Conservation (phyloP, 2,888 invertebrate species). For the Melanchra persicariae region DNA sequence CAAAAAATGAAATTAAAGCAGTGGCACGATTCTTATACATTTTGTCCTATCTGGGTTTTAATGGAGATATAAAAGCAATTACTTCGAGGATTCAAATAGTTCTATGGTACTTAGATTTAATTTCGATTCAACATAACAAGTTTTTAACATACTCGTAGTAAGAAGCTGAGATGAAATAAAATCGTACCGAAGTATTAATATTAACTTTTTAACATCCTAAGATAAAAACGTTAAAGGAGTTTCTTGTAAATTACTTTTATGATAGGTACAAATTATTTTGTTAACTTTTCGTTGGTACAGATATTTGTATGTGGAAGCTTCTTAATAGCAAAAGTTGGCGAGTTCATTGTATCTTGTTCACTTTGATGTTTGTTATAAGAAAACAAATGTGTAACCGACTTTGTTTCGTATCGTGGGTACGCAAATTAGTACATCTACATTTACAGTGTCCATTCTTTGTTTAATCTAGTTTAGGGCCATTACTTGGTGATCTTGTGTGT, state of each 20-base stretch:
- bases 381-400: not conserved
- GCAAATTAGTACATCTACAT: not conserved
- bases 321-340: conserved; percentile 28
- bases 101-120: not conserved
- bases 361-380: conserved; percentile 12
- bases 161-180: conserved; percentile 3
- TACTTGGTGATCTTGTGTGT: not conserved
- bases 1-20: not conserved
- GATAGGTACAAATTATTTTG: conserved; percentile 36
- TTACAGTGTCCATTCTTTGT: not conserved
- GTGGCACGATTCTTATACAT: not conserved
- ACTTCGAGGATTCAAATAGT: not conserved
- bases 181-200: conserved; percentile 4
- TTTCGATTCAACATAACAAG: too few species aligned
- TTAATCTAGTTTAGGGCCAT: too few species aligned
- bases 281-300: conserved; percentile 21
- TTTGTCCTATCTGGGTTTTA: not conserved
- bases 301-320: conserved; percentile 26
- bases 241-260: conserved; percentile 27
- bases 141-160: not conserved
- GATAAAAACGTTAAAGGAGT: conserved; percentile 24
- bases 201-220: conserved; percentile 15
- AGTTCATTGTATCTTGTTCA: conserved; percentile 25
- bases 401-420: not conserved
- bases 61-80: not conserved